Evolutionary conservation across 2,888 invertebrate species (phyloP), one percentile per base, ranked within the genome.

Genomic region (Mylabris sibirica): DNA sequence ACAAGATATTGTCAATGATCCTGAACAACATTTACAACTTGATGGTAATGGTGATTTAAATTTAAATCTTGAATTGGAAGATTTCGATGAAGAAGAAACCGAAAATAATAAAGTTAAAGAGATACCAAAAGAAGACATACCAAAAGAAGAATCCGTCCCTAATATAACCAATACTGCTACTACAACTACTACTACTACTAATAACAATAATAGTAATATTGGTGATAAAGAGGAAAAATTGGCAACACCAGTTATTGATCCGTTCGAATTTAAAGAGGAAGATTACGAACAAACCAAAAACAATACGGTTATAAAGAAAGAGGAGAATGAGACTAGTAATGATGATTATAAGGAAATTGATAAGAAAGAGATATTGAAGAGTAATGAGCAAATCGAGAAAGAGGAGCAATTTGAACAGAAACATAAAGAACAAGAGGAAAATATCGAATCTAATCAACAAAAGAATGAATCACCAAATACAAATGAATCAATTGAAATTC

Each of bases 231-330:
- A 53, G 17, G 75, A 76, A 66, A 66, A 76, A 71, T 62, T 72
- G 71, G 70, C 75, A 3, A 11, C 59, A 59, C 74, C 68, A 53
- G 77, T 76, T 38, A 74, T 84, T 5, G 85, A 85, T 74, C 85
- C 85, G 3, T 85, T 85, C 72, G 85, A 85, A 67, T 85, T 85
- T 74, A 82, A 83, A 76, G 85, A 85, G 72, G 85, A 83, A 22
- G 76, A 82, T 65, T 78, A 72, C 68, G 73, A 83, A 75, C 69
- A 66, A 9, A 17, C 75, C 76, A 61, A 78, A 77, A 71, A 49
- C 73, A 63, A 34, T 66, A 60, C 6, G 22, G 22, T 12, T 20
- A 34, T 12, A 3, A 41, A 44, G 11, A 62, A 24, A 0, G 20
- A 41, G 6, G 41, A 64, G 26, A 38, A 20, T 41, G 22, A 20